Evolutionary conservation across 2,113 vertebrate species (phyloP).

Genomic region (Stercorarius parasiticus): DNA sequence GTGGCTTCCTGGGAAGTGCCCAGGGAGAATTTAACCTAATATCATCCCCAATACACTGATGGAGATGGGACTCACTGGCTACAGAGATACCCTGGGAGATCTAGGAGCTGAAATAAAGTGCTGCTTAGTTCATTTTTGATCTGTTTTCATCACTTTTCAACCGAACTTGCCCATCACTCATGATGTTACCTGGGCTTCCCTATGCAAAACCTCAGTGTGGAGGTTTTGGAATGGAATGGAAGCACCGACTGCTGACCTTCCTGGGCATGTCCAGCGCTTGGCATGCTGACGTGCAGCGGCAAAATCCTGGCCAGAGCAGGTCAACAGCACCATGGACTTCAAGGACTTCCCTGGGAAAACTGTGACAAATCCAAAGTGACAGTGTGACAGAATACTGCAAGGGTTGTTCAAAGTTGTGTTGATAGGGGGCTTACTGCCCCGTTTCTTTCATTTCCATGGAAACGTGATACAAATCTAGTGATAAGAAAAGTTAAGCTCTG

Average conservation of each 20-base stretch:
- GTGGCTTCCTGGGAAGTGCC: neutral
- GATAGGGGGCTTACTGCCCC: neutral
- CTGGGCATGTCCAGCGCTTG: fast-evolving
- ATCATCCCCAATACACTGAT: fast-evolving
- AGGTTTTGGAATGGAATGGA: neutral
- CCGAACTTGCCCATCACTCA: neutral
- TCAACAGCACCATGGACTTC: fast-evolving
- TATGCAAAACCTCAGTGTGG: too few relatives aligned
- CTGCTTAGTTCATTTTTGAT: neutral
- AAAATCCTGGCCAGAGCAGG: fast-evolving
- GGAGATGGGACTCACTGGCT: neutral
- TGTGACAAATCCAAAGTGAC: neutral
- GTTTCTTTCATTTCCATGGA: neutral
- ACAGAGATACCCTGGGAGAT: neutral
- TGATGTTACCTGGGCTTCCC: neutral
- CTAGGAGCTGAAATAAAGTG: neutral
- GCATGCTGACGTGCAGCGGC: fast-evolving
- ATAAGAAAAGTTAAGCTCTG: neutral
- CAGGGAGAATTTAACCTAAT: too few relatives aligned
- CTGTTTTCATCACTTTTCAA: neutral
- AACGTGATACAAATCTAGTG: neutral
- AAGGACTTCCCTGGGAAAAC: neutral
- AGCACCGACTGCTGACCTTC: fast-evolving
- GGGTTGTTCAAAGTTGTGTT: neutral
- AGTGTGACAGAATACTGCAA: fast-evolving